Percentiles rank a stretch among this genome's conserved stretches.
Conservation (phyloP, 2,888 invertebrate species). For the Acanthococcus lagerstroemiae region DNA sequence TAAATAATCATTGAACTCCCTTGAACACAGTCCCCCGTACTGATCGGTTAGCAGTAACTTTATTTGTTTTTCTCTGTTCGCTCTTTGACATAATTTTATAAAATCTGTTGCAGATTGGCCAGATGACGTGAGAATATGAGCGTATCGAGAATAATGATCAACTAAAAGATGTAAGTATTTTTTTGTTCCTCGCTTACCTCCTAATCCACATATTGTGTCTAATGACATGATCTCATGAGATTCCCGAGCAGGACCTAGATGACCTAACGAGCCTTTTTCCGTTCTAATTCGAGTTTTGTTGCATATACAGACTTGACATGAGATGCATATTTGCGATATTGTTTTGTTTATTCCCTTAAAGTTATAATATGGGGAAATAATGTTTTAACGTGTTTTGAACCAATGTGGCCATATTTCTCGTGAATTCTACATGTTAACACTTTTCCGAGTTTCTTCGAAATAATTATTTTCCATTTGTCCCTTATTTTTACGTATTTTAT, state of each 20-base stretch:
- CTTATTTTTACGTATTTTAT: background rate
- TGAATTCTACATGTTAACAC: background rate
- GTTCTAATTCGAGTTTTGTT: conserved; percentile 38
- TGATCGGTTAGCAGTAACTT: conserved; percentile 3
- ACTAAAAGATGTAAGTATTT: conserved; percentile 38
- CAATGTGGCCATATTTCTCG: background rate
- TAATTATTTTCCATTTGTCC: background rate
- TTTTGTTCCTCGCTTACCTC: conserved; percentile 36
- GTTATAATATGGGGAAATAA: conserved; percentile 13
- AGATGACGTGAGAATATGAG: conserved; percentile 37
- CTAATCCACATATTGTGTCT: conserved; percentile 39
- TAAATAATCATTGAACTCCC: conserved; percentile 1
- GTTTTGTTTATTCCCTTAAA: conserved; percentile 35
- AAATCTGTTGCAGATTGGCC: conserved; percentile 37
- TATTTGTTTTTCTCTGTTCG: background rate
- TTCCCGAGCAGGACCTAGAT: conserved; percentile 37
- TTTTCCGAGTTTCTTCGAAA: background rate
- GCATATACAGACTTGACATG: conserved; percentile 37
- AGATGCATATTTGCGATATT: conserved; percentile 32
- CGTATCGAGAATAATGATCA: conserved; percentile 38
- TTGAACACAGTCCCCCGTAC: conserved; percentile 12
- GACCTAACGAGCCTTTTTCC: conserved; percentile 36
- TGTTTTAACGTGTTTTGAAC: background rate
- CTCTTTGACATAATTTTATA: conserved; percentile 34
- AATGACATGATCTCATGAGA: conserved; percentile 38